Percentiles rank a stretch among this genome's conserved stretches.
Conservation (phyloP, 2,113 vertebrate species). For the Physeter macrocephalus region DNA sequence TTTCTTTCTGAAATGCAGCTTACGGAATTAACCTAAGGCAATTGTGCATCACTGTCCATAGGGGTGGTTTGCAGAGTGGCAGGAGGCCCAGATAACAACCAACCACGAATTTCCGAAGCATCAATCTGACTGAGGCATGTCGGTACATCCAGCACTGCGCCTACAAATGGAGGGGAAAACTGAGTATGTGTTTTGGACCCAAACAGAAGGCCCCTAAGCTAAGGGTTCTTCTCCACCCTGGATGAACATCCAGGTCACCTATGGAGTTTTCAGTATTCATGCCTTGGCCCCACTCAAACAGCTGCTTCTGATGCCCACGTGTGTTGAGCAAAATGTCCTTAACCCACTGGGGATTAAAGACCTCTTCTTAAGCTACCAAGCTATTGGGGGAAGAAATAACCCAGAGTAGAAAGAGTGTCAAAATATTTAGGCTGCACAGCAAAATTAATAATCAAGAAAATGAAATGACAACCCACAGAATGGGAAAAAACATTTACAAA, state of each 20-base stretch:
- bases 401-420: neutral
- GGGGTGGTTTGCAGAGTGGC: neutral
- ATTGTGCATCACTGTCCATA: neutral
- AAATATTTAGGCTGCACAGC: neutral
- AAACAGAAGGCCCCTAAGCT: neutral
- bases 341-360: neutral
- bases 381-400: neutral
- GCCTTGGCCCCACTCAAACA: neutral
- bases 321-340: neutral
- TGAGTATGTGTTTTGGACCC: neutral
- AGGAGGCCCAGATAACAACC: neutral
- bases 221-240: neutral
- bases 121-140: neutral
- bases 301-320: neutral
- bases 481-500: neutral
- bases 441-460: neutral
- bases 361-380: neutral
- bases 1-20: neutral
- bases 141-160: neutral
- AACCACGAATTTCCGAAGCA: neutral
- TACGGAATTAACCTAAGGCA: conserved; percentile 27
- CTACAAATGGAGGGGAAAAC: neutral
- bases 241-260: neutral
- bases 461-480: neutral
- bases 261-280: neutral